Base-by-base conservation (phyloP, 2,113 vertebrate genomes). In the Cepphus grylle region DNA sequence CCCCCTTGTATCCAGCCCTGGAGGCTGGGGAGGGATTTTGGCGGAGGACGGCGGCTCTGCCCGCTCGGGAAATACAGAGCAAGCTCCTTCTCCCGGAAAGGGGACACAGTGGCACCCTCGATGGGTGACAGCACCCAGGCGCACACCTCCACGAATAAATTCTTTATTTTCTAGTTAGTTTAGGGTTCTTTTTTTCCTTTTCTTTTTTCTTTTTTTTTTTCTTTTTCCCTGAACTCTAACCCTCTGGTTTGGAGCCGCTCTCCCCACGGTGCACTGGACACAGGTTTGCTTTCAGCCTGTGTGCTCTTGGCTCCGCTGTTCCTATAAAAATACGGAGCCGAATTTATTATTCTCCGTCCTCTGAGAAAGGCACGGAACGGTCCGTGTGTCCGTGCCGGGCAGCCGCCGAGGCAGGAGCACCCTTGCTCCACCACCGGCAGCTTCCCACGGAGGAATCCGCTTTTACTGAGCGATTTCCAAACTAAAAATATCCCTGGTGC, bases 1-100 rank as follows among this genome's bases (percentile, higher is more conserved):
- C 0, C 6, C 12, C 45, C 7, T 9, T 1, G 0, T 38, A 21
- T 23, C 17, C 83, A 78, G n/a, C 55, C 49, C 61, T 5, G 14
- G n/a, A 43, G 5, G 3, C 20, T 15, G 15, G 45, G n/a, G 8
- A 30, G 36, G 52, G 27, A 55, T n/a, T 27, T n/a, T 40, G 42
- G 40, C 4, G 5, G 9, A 65, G 47, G 18, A 52, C 15, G 18
- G 88, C 3, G 21, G 47, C 19, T 69, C 30, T 74, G 42, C 55
- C 27, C 5, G 11, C 21, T 79, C 53, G 8, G 53, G 17, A 43
- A 47, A 9, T 47, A 32, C 21, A 45, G n/a, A 23, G 49, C 18
- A 22, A 42, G 32, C 30, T 50, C 32, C 47, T 34, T 26, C 5
- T 1, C 63, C 38, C 7, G 5, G 27, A 11, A n/a, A 66, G 42